Percentiles rank a stretch among this genome's conserved stretches.
phyloP scores from a whole-genome alignment of 2,113 vertebrate genomes.

The Numida meleagris region DNA sequence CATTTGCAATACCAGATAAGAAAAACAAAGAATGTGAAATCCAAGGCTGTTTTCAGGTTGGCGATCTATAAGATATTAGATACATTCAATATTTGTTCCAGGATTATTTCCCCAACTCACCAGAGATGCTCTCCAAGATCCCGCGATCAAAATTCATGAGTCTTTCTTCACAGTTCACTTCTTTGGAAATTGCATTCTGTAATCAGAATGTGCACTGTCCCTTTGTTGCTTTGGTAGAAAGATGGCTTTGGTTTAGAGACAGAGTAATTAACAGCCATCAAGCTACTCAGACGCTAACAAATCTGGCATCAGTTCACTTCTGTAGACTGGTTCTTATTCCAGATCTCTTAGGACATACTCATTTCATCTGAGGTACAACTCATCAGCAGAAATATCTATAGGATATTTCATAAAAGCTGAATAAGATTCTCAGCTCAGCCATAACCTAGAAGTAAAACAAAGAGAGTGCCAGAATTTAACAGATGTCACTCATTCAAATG shows the following conservation, averaged over 20 bases:
- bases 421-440: neutral
- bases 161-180: conserved; percentile 85
- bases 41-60: neutral
- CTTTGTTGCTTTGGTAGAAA: conserved; percentile 65
- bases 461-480: neutral
- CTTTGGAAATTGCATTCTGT: conserved; percentile 69
- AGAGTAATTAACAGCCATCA: conserved; percentile 62
- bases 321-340: neutral
- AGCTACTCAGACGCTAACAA: neutral
- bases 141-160: conserved; percentile 86
- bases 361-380: neutral
- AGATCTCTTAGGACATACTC: neutral
- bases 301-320: neutral
- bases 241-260: conserved; percentile 64
- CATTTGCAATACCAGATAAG: neutral
- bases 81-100: neutral
- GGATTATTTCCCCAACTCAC: conserved; percentile 69
- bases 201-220: conserved; percentile 31
- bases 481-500: neutral
- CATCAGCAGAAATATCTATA: neutral
- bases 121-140: conserved; percentile 85
- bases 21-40: neutral
- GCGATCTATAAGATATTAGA: neutral
- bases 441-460: conserved; percentile 37
- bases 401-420: neutral